Conservation (phyloP, 2,888 invertebrate genomes). For the Boloria euphrosyne region DNA sequence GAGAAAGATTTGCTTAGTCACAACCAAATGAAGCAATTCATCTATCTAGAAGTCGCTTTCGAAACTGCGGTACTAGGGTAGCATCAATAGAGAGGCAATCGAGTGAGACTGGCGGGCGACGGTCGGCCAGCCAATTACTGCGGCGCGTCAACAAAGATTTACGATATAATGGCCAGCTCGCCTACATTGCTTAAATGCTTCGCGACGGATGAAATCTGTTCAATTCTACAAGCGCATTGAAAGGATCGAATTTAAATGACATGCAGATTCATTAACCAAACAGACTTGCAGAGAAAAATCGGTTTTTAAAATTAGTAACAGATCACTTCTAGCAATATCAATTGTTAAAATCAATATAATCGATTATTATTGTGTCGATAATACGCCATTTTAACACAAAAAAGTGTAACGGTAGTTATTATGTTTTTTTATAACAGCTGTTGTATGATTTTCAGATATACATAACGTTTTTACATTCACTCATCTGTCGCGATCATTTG, state of each 20-base stretch:
- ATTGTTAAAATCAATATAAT: no score
- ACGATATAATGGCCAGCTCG: constrained; percentile 70
- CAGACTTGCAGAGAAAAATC: no score
- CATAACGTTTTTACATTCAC: constrained; percentile 6
- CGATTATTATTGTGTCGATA: no score
- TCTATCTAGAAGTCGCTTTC: constrained; percentile 45
- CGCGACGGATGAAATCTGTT: constrained; percentile 49
- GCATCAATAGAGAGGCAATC: constrained; percentile 61
- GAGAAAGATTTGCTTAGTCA: constrained; percentile 21
- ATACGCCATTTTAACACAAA: no score
- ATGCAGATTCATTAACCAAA: background rate
- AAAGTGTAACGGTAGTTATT: background rate
- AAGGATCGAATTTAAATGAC: constrained; percentile 14
- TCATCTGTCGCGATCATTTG: constrained; percentile 16
- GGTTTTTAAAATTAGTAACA: no score
- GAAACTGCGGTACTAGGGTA: constrained; percentile 58
- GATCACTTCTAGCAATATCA: no score
- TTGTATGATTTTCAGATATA: constrained; percentile 4
- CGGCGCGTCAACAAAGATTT: constrained; percentile 75
- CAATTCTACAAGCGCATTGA: constrained; percentile 30
- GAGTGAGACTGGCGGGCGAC: constrained; percentile 51
- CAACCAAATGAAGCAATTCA: constrained; percentile 26
- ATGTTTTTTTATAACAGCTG: constrained; percentile 11
- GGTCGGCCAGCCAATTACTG: constrained; percentile 69
- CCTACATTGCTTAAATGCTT: constrained; percentile 74